Conservation (phyloP, 1,140 invertebrate species). For the Drosophila neocordata region DNA sequence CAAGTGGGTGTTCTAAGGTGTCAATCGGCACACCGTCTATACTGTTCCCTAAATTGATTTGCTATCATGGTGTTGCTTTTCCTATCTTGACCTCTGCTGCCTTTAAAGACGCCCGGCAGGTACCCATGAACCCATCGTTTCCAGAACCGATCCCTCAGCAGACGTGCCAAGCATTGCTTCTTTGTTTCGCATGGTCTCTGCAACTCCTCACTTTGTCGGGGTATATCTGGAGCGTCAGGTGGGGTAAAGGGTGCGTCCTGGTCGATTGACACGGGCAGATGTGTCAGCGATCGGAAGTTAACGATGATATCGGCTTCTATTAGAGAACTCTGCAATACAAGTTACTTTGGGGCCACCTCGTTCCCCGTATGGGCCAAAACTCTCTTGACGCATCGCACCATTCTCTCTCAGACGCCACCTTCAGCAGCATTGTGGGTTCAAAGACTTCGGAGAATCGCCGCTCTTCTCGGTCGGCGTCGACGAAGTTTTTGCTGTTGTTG, state of each 20-base stretch:
- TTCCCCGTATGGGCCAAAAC: neutral
- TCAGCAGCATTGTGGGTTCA: constrained; percentile 17
- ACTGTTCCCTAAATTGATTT: too few relatives aligned
- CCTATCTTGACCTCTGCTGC: too few relatives aligned
- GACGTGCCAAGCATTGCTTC: constrained; percentile 28
- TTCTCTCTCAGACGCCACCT: constrained; percentile 12
- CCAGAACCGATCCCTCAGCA: constrained; percentile 33
- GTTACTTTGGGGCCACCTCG: constrained; percentile 7
- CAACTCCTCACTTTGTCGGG: neutral
- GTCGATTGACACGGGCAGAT: constrained; percentile 19
- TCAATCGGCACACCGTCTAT: too few relatives aligned
- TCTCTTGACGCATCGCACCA: constrained; percentile 16
- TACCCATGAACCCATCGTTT: constrained; percentile 26
- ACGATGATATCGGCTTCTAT: constrained; percentile 27
- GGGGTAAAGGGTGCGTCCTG: constrained; percentile 25
- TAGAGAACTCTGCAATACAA: constrained; percentile 18
- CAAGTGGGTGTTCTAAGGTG: too few relatives aligned
- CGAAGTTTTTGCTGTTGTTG: constrained; percentile 3
- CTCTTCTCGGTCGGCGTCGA: constrained; percentile 12
- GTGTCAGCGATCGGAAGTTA: constrained; percentile 17
- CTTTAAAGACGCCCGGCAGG: too few relatives aligned
- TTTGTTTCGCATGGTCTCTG: neutral
- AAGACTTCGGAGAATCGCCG: constrained; percentile 12
- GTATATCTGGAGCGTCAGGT: constrained; percentile 1
- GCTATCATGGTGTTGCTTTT: too few relatives aligned